Base-by-base conservation (phyloP, 2,888 invertebrate species). In the Listrodromus nycthemerus region DNA sequence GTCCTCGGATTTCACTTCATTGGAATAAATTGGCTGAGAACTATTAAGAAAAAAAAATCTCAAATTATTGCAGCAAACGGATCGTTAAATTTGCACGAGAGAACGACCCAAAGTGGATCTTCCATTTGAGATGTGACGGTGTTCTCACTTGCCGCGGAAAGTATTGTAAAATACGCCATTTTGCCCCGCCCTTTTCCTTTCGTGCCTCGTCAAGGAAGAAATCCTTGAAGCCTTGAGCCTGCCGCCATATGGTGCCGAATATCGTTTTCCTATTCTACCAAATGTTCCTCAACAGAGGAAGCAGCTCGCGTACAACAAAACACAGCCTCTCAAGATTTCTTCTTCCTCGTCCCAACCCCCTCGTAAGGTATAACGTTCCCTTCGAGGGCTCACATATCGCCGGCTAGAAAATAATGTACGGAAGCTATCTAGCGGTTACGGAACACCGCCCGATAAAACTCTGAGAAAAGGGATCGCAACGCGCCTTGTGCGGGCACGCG, bases 401-500 rank as follows among this genome's bases (percentile, higher is more conserved):
- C 58, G 30, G 73, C 19, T 45, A 63, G 73, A 74, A 27, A 74
- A 48, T n/a, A 55, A 33, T 30, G 2, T 63, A 33, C 24, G 55
- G 55, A 55, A 55, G 55, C 55, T 55, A 55, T 55, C 41, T 3
- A 24, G 55, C 24, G 24, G 24, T 10, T 55, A 41, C 58, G 73
- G 61, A 69, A 61, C 55, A 3, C 63, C 69, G 70, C 52, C 73
- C 55, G 80, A 66, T 63, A 37, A 61, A 80, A 74, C 65, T 37
- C 48, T 61, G 52, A 50, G 52, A 41, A 52, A 58, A 67, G 52
- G 63, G 37, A 21, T 21, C 19, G 63, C 52, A 27, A 41, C 61
- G 80, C 65, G 45, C 16, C 27, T 70, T 45, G 87, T 87, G 86
- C 79, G 86, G 87, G 91, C 89, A 90, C 90, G 91, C 87, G 90